These are phyloP conservation scores for Bradypodion ventrale DNA, from an alignment of 2,797 vertebrate genomes.

Conservation along the genomic window DNA sequence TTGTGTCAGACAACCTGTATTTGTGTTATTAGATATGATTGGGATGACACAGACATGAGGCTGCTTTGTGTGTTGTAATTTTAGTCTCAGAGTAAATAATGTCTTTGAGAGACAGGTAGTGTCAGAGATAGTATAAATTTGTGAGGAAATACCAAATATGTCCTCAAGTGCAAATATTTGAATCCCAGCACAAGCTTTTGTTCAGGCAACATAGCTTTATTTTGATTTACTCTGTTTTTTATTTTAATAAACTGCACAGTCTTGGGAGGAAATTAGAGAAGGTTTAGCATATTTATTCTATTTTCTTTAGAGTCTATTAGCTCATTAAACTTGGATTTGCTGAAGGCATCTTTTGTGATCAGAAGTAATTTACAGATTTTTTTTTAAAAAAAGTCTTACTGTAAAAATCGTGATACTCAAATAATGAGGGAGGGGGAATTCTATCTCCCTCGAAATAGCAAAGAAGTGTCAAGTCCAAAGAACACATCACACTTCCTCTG, in stretches of 20 bases:
- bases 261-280: slow-evolving; percentile 26
- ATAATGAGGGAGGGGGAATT: no score
- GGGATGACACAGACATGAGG: neutral
- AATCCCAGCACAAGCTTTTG: neutral
- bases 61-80: neutral
- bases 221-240: slow-evolving; percentile 42
- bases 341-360: slow-evolving; percentile 53
- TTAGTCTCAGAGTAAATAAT: neutral
- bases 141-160: neutral
- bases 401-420: slow-evolving; percentile 32
- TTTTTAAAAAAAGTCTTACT: slow-evolving; percentile 42
- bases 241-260: slow-evolving; percentile 44
- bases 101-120: neutral
- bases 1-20: neutral
- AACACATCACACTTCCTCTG: neutral
- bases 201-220: neutral
- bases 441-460: slow-evolving; percentile 21
- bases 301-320: slow-evolving; percentile 43
- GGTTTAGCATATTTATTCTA: slow-evolving; percentile 54
- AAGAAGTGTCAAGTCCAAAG: neutral
- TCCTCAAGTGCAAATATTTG: neutral
- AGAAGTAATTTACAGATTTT: slow-evolving; percentile 44
- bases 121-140: neutral
- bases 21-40: neutral
- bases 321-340: slow-evolving; percentile 61